Evolutionary conservation across 2,797 vertebrate genomes (phyloP).

Genomic region (Xiphorhynchus erythropygius): DNA sequence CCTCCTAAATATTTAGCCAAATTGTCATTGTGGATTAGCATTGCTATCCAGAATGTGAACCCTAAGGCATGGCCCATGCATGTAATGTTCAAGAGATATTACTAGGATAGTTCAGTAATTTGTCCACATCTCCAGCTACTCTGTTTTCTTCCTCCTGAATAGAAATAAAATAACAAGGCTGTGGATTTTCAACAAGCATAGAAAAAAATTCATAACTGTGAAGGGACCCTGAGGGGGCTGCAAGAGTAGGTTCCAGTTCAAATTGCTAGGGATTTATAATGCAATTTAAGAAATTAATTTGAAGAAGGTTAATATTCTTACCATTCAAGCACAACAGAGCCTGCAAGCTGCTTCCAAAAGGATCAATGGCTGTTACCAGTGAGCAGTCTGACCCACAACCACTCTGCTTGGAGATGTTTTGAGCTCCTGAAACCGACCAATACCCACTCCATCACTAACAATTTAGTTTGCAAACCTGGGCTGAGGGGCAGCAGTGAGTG

Average conservation of each 20-base stretch:
- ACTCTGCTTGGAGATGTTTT: neutral
- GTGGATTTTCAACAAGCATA: neutral
- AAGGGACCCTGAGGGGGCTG: neutral
- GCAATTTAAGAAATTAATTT: constrained; percentile 9
- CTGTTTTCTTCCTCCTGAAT: neutral
- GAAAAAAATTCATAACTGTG: neutral
- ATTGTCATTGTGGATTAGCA: neutral
- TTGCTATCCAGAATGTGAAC: neutral
- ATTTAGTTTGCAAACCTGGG: neutral
- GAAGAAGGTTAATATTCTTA: neutral
- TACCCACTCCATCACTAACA: neutral
- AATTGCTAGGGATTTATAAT: neutral
- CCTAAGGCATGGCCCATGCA: neutral
- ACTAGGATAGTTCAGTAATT: neutral
- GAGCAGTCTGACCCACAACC: neutral
- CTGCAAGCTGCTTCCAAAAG: neutral
- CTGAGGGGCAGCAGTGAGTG: neutral
- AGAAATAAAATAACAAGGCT: neutral
- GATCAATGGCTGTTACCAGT: neutral
- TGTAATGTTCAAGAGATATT: neutral
- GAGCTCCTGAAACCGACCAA: neutral
- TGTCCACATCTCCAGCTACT: neutral
- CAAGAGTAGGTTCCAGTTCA: neutral
- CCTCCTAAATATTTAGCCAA: neutral
- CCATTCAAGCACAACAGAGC: neutral